Evolutionary conservation across 2,797 vertebrate species (phyloP), one percentile per base, ranked within the genome.

Genomic region (Galago senegalensis): DNA sequence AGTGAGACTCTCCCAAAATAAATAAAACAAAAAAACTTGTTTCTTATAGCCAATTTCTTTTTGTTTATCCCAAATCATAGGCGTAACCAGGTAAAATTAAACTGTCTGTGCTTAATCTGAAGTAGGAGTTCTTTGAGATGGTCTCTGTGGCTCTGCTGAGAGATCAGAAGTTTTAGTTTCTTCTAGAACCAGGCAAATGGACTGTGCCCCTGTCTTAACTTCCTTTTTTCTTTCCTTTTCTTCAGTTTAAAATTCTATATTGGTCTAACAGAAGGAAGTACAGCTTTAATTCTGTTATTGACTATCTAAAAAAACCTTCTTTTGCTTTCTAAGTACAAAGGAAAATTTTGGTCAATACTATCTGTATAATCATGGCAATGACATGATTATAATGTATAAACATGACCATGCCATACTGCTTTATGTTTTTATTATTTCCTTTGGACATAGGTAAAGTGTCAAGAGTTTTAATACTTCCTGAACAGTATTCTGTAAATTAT

Each of bases 401-500:
- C 16, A 8, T 40, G 87, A 93, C 85, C 34, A 81, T 65, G 94
- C 92, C 89, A 89, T 6, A 14, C 29, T 95, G 81, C 70, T 83
- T 97, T 96, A 69, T 97, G 75, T 97, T 98, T 98, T 98, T 95
- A 98, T 98, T 98, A 96, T 88, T 96, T 98, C 93, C 0, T 0
- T 95, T 96, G 94, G 93, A 97, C 90, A 96, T 98, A 98, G 98
- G 98, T 98, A 98, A 98, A 61, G 25, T 90, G 67, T 97, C 97
- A 93, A 96, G 93, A 96, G 88, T 98, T 98, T 97, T 98, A 98
- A 97, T 98, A 97, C 86, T 94, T 97, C 92, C 89, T 70, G 96
- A 97, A 91, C 34, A 43, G 90, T 96, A 96, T 97, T 98, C 97
- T 97, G 93, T 98, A 98, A 98, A 98, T 98, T 98, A 98, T 72